Base-by-base conservation (phyloP, 2,113 vertebrate genomes). In the Larimichthys polyactis region DNA sequence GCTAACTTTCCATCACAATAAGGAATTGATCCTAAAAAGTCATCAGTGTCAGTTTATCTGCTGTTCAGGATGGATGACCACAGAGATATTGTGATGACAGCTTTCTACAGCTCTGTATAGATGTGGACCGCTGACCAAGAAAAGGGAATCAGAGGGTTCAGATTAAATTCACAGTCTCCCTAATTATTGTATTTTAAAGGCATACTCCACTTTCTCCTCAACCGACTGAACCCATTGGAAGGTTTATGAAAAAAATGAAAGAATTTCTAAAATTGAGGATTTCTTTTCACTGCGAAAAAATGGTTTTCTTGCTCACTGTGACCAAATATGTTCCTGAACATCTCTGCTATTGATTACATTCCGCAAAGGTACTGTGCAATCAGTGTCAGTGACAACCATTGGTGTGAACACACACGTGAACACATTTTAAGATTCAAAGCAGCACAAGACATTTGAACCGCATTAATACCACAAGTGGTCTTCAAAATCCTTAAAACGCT, bases 11-110 rank as follows among this genome's bases (percentile, higher is more conserved):
- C 66, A 85, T 81, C 83, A 86, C 79, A 90, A 86, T 70, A 68
- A 82, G 68, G 70, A 75, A 92, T 83, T 87, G 81, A 91, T 87
- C 63, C 51, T 63, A 29, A 62, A 64, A 87, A 65, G 82, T 82
- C 66, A 81, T 86, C 75, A 65, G 75, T 49, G 49, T 29, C 40
- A 71, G 20, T 62, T 80, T 69, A 83, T 86, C 63, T 71, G 57
- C 59, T 11, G 62, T 72, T 90, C 68, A 49, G 79, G 67, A 70
- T 87, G 81, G 75, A 24, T 87, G 79, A 73, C 44, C 78, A 43
- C 66, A 71, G 59, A 84, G 51, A 81, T 69, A 59, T 7, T 32
- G 32, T 16, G 5, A 4, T 11, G 24, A 84, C 27, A 77, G 54
- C 57, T 67, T 66, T 46, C 22, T 22, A 52, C 20, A 27, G 32